phyloP scores from a whole-genome alignment of 2,113 vertebrate genomes.

The Motacilla tschutschensis region DNA sequence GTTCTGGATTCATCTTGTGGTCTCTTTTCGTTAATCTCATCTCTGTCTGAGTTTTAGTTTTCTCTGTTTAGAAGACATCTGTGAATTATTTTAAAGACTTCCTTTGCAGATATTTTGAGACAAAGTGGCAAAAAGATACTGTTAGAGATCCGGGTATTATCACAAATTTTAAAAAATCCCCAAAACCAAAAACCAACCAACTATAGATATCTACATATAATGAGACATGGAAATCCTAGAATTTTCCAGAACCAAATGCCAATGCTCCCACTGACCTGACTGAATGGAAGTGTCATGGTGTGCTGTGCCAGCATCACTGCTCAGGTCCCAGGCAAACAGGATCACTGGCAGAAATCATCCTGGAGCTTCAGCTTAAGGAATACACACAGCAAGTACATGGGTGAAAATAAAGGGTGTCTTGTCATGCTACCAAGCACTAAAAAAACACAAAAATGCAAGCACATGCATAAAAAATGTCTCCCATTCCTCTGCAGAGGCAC shows the following conservation, averaged over 20 bases:
- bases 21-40: not conserved
- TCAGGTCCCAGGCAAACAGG: not conserved
- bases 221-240: not conserved
- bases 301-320: not conserved
- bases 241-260: not conserved
- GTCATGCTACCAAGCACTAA: not conserved
- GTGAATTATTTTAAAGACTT: not conserved
- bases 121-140: not conserved
- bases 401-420: not conserved
- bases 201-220: not conserved
- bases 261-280: not conserved
- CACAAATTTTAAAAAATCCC: not conserved
- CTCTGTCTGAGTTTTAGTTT: not conserved
- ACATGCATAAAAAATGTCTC: not conserved
- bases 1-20: not conserved
- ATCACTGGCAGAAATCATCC: not conserved
- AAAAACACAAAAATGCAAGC: not conserved
- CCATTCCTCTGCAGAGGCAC: not conserved
- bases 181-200: too few relatives aligned
- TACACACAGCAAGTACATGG: not conserved
- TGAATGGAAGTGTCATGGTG: not conserved
- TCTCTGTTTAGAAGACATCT: not conserved
- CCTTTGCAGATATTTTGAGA: not conserved
- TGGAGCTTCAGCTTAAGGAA: not conserved
- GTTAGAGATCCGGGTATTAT: not conserved